Evolutionary conservation across 2,888 invertebrate species (phyloP), one percentile per base, ranked within the genome.

Genomic region (Ophion obscuratus): DNA sequence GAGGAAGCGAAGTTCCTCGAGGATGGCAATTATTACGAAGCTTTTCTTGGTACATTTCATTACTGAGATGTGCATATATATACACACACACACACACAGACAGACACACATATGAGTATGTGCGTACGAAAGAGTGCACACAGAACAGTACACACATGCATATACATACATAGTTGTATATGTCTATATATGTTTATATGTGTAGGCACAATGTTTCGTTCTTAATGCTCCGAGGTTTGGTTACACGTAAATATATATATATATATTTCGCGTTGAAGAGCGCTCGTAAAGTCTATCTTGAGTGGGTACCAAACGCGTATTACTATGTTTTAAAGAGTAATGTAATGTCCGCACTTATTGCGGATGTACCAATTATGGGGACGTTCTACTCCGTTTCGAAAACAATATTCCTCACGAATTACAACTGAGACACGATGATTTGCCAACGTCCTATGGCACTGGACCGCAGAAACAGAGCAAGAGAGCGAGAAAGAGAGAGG

Each of bases 311-410:
- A 59, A 86, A 74, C 75, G 68, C 73, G 80, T 81, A 71, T 81
- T 77, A 59, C 67, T 80, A 68, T 68, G 64, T 90, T 89, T 86
- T 87, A 85, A 88, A 87, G 88, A 86, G 80, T 81, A 75, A 89
- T 88, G 88, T 87, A 87, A 87, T 83, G 86, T 87, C 86, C 82
- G 87, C 84, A 83, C 83, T 86, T 88, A 88, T 87, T 87, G 89
- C 88, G 88, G 88, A 89, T 90, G 87, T 88, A 88, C 88, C 89
- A 90, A 90, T 90, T 90, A 81, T 68, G 89, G 81, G 84, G 78
- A 86, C 79, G 87, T 87, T 88, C 87, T 86, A 85, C 87, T 88
- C 86, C 83, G 85, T 88, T 89, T 89, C 87, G 87, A 88, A 87
- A 88, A 88, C 83, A 85, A 83, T 85, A 85, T 83, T 77, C 83